phyloP scores from a whole-genome alignment of 2,113 vertebrate species.

The Oncorhynchus masou region DNA sequence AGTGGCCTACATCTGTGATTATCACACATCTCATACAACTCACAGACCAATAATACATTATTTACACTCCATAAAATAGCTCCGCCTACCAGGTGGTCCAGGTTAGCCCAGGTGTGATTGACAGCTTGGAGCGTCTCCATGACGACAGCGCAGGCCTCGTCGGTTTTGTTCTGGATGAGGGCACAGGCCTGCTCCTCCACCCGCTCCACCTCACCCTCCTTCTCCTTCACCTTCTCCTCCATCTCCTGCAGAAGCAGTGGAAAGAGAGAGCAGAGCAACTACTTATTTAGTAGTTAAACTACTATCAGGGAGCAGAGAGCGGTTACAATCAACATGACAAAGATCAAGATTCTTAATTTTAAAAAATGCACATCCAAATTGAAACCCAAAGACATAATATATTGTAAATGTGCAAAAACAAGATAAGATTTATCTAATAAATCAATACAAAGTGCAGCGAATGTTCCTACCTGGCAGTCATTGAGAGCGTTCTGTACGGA shows the following conservation, averaged over 20 bases:
- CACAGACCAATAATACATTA: no score
- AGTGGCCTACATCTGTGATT: no score
- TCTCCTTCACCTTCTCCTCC: constrained; percentile 85
- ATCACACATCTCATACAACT: no score
- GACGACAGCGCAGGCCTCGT: constrained; percentile 82
- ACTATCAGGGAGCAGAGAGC: no score
- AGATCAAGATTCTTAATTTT: no score
- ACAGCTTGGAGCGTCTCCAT: constrained; percentile 81
- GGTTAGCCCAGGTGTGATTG: constrained; percentile 86
- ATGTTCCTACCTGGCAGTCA: constrained; percentile 84
- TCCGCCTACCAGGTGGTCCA: constrained; percentile 84
- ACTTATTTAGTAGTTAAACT: no score
- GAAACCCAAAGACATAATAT: neutral
- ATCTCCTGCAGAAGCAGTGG: constrained; percentile 78
- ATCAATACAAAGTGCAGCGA: no score
- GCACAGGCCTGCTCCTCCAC: constrained; percentile 87
- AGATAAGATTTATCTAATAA: no score
- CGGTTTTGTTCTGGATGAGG: constrained; percentile 89
- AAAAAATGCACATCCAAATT: no score
- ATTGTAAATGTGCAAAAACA: no score
- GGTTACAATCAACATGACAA: no score
- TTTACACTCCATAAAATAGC: no score
- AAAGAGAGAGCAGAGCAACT: neutral
- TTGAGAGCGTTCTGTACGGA: constrained; percentile 89
- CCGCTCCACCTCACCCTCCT: constrained; percentile 89